A percentile compares a stretch with the other conserved stretches of the same genome.
Evolutionary conservation across 2,888 invertebrate species (phyloP).

Genomic region (Lasioglossum zephyrum): DNA sequence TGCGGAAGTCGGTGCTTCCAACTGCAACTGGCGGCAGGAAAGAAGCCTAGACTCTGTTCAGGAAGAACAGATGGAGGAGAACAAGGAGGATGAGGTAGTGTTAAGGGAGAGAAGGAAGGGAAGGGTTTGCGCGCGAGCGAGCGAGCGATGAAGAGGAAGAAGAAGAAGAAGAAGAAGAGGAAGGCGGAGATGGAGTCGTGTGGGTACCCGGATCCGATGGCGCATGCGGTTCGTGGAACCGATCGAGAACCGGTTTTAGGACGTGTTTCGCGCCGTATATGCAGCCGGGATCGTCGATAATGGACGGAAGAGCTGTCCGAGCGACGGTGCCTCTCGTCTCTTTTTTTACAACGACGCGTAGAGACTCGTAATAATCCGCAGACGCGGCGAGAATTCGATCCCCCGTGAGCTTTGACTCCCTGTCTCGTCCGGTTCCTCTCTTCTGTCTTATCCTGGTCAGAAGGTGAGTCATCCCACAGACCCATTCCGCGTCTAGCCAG

Average conservation of each 20-base stretch:
- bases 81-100: constrained; percentile 3
- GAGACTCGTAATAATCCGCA: constrained; percentile 67
- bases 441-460: constrained; percentile 26
- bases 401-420: constrained; percentile 51
- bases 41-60: constrained; percentile 63
- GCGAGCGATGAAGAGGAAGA: constrained; percentile 32
- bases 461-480: constrained; percentile 44
- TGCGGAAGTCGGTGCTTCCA: constrained; percentile 78
- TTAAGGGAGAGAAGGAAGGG: not conserved
- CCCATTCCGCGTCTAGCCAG: constrained; percentile 43
- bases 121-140: not conserved
- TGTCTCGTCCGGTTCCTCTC: constrained; percentile 27
- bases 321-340: constrained; percentile 61
- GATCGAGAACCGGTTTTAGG: constrained; percentile 80
- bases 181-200: constrained; percentile 61
- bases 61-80: not conserved
- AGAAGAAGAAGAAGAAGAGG: constrained; percentile 41
- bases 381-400: constrained; percentile 70
- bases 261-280: constrained; percentile 71
- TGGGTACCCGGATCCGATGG: constrained; percentile 81
- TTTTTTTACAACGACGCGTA: constrained; percentile 38
- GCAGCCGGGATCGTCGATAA: constrained; percentile 72
- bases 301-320: constrained; percentile 69
- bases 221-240: constrained; percentile 76
- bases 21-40: constrained; percentile 67